phyloP scores from a whole-genome alignment of 2,113 vertebrate genomes.

The Silurus asotus region DNA sequence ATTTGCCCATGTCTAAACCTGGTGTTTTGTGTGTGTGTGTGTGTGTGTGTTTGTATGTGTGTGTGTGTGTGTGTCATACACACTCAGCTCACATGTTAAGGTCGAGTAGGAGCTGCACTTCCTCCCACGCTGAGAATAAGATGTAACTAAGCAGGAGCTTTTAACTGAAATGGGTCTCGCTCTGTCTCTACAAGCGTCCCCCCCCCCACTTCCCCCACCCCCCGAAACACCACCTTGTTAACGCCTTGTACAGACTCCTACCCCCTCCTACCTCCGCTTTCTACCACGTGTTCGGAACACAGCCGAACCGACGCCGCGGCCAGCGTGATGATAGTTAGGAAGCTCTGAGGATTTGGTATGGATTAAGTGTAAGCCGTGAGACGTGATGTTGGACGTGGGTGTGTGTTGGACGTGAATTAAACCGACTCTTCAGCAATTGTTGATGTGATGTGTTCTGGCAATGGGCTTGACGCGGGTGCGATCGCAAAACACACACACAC shows the following conservation, averaged over 20 bases:
- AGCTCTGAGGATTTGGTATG: neutral
- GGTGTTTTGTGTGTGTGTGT: neutral
- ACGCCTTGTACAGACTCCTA: neutral
- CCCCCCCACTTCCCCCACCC: too few species aligned
- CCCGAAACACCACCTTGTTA: neutral
- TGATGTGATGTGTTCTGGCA: slow-evolving; percentile 35
- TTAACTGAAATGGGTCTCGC: neutral
- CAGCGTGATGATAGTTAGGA: neutral
- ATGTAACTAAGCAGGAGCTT: slow-evolving; percentile 3
- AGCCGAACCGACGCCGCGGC: neutral
- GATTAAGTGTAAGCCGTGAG: slow-evolving; percentile 1
- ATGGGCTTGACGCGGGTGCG: neutral
- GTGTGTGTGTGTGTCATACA: slow-evolving; percentile 3
- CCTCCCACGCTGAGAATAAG: slow-evolving; percentile 26
- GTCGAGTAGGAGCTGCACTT: neutral
- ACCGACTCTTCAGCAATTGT: neutral
- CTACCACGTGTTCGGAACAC: neutral
- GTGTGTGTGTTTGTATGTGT: slow-evolving; percentile 1
- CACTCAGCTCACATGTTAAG: slow-evolving; percentile 9
- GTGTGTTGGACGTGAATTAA: slow-evolving; percentile 4
- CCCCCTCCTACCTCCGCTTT: neutral
- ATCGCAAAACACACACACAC: slow-evolving; percentile 9
- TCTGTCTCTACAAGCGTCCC: neutral
- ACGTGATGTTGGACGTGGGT: neutral
- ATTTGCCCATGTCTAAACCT: neutral